Evolutionary conservation across 2,888 invertebrate genomes (phyloP), one percentile per base, ranked within the genome.

Genomic region (Chymomyza procnemis): DNA sequence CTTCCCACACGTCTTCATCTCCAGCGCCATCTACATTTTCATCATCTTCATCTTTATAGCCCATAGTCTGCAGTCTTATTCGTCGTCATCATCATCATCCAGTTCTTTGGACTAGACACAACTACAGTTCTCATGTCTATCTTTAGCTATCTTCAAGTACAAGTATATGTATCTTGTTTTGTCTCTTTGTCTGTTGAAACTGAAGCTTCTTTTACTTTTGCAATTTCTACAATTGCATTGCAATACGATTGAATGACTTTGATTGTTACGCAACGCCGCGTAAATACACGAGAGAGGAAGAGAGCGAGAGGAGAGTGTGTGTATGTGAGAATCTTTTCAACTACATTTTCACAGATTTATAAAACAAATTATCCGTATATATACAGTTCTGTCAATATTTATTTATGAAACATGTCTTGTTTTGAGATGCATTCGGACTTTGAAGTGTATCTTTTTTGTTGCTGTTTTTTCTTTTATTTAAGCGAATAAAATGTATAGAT

Each of bases 251-350:
- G 50, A 58, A 64, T 61, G 75, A 61, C 57, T 68, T 66, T 21
- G 73, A 64, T 75, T 72, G 66, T 64, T 60, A 73, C 61, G 75
- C 61, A 70, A 75, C 64, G 73, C 60, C 54, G 75, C 55, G 65
- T 68, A 75, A 75, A 70, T 77, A 75, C 80, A n/a, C n/a, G n/a
- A n/a, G n/a, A n/a, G n/a, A n/a, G n/a, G n/a, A n/a, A n/a, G n/a
- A n/a, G n/a, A n/a, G n/a, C n/a, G n/a, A n/a, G n/a, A n/a, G n/a
- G 73, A 73, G 71, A 41, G 12, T 41, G 34, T 12, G 0, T 30
- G 30, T 30, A 6, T 30, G 30, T 41, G 34, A 12, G 34, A 12
- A 41, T 41, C 34, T 41, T 41, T 41, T 41, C 34, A 41, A 41
- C 34, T 41, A 41, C 34, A 41, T 41, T 41, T n/a, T 41, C 12